Evolutionary conservation across 2,888 invertebrate genomes (phyloP), one percentile per base, ranked within the genome.

Genomic region (Terebella lapidaria): DNA sequence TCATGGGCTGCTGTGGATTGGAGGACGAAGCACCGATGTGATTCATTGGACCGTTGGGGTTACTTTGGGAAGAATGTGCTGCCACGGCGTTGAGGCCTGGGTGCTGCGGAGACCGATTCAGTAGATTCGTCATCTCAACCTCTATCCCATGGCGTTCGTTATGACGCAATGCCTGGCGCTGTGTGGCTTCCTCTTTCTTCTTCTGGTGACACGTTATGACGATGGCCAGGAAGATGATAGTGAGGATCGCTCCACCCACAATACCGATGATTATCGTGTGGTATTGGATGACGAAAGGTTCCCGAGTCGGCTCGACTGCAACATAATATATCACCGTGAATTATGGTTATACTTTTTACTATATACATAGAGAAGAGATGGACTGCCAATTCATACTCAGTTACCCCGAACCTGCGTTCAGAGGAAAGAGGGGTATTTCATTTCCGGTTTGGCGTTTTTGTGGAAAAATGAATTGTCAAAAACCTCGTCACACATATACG

Each of bases 211-310:
- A 74, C 42, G 71, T 72, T 60, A 73, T 66, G 54, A 72, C 72
- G 22, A 74, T 56, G 5, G 68, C 68, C 15, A 76, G 68, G 51
- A 66, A 54, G 22, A 74, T 60, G 22, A 72, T 66, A 35, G 72
- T 72, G 45, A 76, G 52, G 46, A 76, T 60, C 30, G 72, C 62
- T 0, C 74, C 73, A 1, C 75, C 75, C n/a, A 76, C 70, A 5
- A 69, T 70, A 1, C 71, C 75, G n/a, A 75, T 67, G 25, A 74
- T 68, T 46, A 76, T 71, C 2, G 69, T 67, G 64, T 74, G 69
- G 53, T 67, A 65, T 5, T 54, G 59, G 29, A 26, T 47, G 42
- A 30, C 70, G 56, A 1, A 72, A 68, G 25, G 71, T n/a, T 35
- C 42, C n/a, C 42, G 10, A 35, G 42, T 59, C 5, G 65, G 28